Conservation (phyloP, 2,888 invertebrate genomes). For the Orthonevra nobilis region DNA sequence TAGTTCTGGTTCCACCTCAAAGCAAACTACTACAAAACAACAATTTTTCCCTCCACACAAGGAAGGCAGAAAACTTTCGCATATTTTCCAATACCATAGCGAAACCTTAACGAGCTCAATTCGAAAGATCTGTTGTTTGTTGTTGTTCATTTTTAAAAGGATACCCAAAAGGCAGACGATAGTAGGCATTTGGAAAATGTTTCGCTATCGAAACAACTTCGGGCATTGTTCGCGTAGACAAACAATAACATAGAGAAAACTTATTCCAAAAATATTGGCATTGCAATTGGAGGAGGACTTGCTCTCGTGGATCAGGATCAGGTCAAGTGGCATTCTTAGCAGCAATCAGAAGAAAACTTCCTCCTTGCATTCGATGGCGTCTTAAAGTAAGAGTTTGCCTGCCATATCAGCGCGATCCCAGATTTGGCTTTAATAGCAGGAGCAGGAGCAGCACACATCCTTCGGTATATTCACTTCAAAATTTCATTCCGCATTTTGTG, state of each 20-base stretch:
- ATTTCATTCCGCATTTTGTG: constrained; percentile 6
- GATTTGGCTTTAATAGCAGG: constrained; percentile 17
- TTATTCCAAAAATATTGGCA: constrained; percentile 59
- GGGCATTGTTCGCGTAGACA: constrained; percentile 47
- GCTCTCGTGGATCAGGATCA: not conserved
- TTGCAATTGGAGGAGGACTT: constrained; percentile 5
- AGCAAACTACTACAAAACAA: constrained; percentile 54
- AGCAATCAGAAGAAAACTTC: constrained; percentile 10
- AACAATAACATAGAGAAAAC: constrained; percentile 57
- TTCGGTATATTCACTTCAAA: too few relatives aligned
- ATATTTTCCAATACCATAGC: constrained; percentile 24
- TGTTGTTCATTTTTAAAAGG: too few relatives aligned
- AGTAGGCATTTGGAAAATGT: constrained; percentile 55
- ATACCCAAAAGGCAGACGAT: constrained; percentile 29
- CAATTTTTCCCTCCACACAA: constrained; percentile 42
- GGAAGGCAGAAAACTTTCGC: constrained; percentile 31
- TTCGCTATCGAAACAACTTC: constrained; percentile 35
- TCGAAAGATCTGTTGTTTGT: too few relatives aligned
- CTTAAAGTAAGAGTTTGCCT: not conserved
- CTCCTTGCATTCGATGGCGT: not conserved
- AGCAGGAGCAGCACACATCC: not conserved
- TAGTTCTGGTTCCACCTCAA: constrained; percentile 26
- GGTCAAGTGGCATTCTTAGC: constrained; percentile 48
- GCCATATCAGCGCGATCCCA: too few relatives aligned
- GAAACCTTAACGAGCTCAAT: constrained; percentile 25